Evolutionary conservation across 2,888 invertebrate genomes (phyloP).

Genomic region (Itoplectis maculator): DNA sequence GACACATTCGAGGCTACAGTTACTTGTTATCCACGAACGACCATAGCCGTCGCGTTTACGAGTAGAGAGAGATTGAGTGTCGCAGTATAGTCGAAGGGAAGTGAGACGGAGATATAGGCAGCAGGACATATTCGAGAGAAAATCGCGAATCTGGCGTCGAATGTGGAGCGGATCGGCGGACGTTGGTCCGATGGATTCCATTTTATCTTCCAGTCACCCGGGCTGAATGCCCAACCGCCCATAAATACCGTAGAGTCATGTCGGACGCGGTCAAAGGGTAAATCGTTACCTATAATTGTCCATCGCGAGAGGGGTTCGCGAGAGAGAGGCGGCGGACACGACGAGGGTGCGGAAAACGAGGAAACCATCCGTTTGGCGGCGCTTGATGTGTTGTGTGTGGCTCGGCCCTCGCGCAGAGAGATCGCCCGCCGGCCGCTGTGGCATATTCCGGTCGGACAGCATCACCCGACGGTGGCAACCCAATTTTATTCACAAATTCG

Average conservation of each 20-base stretch:
- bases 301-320: slow-evolving; percentile 17
- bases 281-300: slow-evolving; percentile 63
- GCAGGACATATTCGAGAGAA: too few species aligned
- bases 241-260: slow-evolving; percentile 51
- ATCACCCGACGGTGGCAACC: slow-evolving; percentile 39
- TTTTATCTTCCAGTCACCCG: slow-evolving; percentile 54
- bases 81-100: neutral
- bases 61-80: slow-evolving; percentile 10
- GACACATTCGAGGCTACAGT: neutral
- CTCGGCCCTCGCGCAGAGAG: slow-evolving; percentile 30
- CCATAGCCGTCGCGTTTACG: slow-evolving; percentile 15
- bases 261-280: slow-evolving; percentile 58
- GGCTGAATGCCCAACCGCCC: slow-evolving; percentile 11
- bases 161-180: slow-evolving; percentile 1
- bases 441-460: slow-evolving; percentile 29
- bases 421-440: slow-evolving; percentile 2
- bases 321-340: slow-evolving; percentile 8
- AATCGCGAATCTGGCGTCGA: slow-evolving; percentile 1
- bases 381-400: slow-evolving; percentile 35
- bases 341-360: slow-evolving; percentile 21
- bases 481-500: slow-evolving; percentile 63
- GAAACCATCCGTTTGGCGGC: slow-evolving; percentile 44
- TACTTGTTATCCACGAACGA: neutral
- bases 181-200: slow-evolving; percentile 54
- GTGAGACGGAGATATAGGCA: slow-evolving; percentile 1